Evolutionary conservation across 1,140 invertebrate genomes (phyloP).

Genomic region (Penaeus chinensis): DNA sequence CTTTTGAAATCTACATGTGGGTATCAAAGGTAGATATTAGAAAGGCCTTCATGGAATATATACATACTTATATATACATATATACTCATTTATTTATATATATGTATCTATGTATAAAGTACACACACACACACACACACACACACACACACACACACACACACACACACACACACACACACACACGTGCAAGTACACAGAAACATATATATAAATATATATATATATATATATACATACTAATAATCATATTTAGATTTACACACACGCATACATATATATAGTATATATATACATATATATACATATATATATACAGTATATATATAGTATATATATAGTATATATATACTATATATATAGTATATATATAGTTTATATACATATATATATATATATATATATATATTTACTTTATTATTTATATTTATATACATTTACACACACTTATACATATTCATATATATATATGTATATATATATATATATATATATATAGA

Average conservation of each 20-base stretch:
- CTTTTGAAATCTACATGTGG: too few species aligned
- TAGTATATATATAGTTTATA: neutral
- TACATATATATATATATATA: neutral
- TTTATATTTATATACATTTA: neutral
- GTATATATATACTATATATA: neutral
- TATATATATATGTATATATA: slow-evolving; percentile 24
- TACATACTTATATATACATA: neutral
- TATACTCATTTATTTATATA: slow-evolving; percentile 8
- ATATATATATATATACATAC: slow-evolving; percentile 3
- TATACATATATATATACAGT: neutral
- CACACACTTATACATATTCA: neutral
- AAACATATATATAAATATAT: neutral
- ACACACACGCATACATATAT: too few species aligned
- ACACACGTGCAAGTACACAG: neutral
- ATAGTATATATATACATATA: neutral
- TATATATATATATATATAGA: slow-evolving; percentile 14
- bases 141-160: neutral
- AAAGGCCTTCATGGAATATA: neutral
- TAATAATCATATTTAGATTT: too few species aligned
- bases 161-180: neutral
- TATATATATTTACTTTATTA: neutral
- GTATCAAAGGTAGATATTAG: too few species aligned
- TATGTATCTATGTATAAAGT: neutral
- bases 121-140: too few species aligned
- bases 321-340: neutral